Conservation (phyloP, 2,888 invertebrate species). For the Gastracanthus pulcherrimus region DNA sequence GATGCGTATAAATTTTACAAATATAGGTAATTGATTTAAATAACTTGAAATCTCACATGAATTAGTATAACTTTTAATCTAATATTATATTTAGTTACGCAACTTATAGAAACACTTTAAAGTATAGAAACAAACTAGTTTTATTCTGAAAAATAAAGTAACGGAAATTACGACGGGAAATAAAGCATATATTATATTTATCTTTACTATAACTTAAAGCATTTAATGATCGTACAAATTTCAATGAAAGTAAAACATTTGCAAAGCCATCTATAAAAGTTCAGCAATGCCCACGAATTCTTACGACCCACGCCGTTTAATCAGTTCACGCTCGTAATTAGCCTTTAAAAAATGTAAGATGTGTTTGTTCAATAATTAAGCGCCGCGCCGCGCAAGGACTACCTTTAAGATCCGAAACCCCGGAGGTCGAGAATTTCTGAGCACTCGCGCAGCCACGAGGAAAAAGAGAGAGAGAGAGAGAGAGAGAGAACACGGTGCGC, state of each 20-base stretch:
- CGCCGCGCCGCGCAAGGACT: neutral
- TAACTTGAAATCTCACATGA: neutral
- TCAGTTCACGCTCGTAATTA: slow-evolving; percentile 14
- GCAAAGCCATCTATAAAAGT: neutral
- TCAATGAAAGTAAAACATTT: neutral
- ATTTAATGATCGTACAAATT: neutral
- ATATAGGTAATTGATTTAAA: neutral
- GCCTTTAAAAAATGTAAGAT: neutral
- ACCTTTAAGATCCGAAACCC: slow-evolving; percentile 12
- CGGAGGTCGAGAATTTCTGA: slow-evolving; percentile 25
- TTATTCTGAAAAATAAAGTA: neutral
- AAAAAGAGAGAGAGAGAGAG: neutral
- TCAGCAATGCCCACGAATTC: neutral
- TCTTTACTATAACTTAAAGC: neutral
- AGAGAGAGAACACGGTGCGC: neutral
- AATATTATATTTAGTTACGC: neutral
- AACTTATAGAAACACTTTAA: neutral
- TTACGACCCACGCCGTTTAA: neutral
- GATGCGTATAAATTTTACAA: neutral
- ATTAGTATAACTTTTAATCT: neutral
- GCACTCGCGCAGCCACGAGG: neutral
- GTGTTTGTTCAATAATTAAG: slow-evolving; percentile 53
- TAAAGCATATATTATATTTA: neutral
- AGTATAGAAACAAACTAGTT: neutral
- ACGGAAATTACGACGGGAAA: neutral